These are phyloP conservation scores for Lepus europaeus DNA, from an alignment of 2,113 vertebrate genomes.

Conservation along the genomic window DNA sequence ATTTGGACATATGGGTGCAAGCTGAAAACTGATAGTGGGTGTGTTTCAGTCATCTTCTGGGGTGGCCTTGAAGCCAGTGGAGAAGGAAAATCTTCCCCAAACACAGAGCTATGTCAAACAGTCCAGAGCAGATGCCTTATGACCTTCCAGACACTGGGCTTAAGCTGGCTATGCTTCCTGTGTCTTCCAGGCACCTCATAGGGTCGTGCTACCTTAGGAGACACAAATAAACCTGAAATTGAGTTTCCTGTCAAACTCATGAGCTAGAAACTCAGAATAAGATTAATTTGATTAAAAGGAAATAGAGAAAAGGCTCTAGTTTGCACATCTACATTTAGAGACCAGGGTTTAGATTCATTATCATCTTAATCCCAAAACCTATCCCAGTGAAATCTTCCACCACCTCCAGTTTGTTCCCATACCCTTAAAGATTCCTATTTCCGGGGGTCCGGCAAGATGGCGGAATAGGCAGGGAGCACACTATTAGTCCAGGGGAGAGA, in stretches of 20 bases:
- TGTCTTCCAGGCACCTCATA: not conserved
- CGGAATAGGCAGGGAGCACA: too few relatives aligned
- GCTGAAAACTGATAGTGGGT: not conserved
- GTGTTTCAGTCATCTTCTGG: not conserved
- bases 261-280: not conserved
- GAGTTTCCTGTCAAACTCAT: not conserved
- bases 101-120: not conserved
- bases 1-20: not conserved
- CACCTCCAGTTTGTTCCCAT: not conserved
- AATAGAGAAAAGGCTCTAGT: not conserved
- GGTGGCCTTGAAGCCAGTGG: not conserved
- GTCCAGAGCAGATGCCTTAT: not conserved
- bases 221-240: not conserved
- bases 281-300: slow-evolving; percentile 23
- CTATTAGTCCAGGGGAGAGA: too few relatives aligned
- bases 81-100: not conserved
- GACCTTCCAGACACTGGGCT: not conserved
- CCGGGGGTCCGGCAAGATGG: too few relatives aligned
- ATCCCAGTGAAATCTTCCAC: not conserved
- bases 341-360: not conserved
- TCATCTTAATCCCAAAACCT: not conserved
- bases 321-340: not conserved
- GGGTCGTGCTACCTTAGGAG: not conserved
- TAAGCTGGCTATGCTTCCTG: not conserved
- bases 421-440: not conserved